These are phyloP conservation scores for Ferrisia virgata DNA, from an alignment of 2,888 invertebrate genomes.

Conservation along the genomic window DNA sequence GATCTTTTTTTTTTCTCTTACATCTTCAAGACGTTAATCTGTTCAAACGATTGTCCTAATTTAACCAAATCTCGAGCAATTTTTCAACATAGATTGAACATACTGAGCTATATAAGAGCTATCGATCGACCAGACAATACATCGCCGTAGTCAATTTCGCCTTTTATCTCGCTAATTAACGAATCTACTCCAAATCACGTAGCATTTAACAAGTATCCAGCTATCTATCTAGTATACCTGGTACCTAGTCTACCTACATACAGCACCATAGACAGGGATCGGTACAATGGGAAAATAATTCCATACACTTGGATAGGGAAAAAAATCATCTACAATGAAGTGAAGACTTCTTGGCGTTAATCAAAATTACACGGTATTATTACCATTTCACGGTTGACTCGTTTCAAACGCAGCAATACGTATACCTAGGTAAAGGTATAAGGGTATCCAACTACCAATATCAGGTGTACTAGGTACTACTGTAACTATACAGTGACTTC, in stretches of 20 bases:
- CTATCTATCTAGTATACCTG: background rate
- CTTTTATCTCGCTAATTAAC: slow-evolving; percentile 2
- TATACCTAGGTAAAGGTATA: too few species aligned
- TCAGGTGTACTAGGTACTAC: too few species aligned
- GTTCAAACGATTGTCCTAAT: too few species aligned
- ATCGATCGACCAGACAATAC: background rate
- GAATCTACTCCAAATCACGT: slow-evolving; percentile 13
- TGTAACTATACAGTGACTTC: too few species aligned
- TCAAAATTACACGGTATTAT: slow-evolving; percentile 23
- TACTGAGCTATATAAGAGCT: too few species aligned
- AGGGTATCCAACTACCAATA: background rate
- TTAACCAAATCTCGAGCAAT: background rate
- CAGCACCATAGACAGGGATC: background rate
- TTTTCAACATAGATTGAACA: too few species aligned
- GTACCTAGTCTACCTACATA: too few species aligned
- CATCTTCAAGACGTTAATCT: too few species aligned
- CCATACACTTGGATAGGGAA: background rate
- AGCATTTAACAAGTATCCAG: too few species aligned
- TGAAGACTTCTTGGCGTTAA: background rate
- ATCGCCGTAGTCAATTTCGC: background rate
- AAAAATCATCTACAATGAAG: slow-evolving; percentile 17
- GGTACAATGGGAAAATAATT: background rate
- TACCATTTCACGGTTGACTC: slow-evolving; percentile 20
- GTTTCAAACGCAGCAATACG: background rate
- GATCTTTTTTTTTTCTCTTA: too few species aligned